These are phyloP conservation scores for Parazoanthus atlanticus DNA, from an alignment of 92 coral and sea anemone genomes.

Conservation along the genomic window DNA sequence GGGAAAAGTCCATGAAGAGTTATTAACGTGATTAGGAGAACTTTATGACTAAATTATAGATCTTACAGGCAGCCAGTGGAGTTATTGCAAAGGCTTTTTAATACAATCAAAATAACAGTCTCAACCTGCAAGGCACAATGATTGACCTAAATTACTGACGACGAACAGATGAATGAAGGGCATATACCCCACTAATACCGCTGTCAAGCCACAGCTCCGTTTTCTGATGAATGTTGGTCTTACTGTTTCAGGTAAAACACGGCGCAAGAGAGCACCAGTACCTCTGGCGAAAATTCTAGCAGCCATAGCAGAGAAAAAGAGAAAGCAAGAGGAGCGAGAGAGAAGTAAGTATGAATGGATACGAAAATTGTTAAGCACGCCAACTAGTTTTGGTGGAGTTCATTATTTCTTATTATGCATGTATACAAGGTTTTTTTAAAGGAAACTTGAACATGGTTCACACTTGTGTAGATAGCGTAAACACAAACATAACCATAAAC, in stretches of 20 bases:
- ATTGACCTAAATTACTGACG: too few species aligned
- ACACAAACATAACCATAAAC: too few species aligned
- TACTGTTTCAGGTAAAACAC: conserved; percentile 1
- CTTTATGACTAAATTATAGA: too few species aligned
- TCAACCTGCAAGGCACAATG: too few species aligned
- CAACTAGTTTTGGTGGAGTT: neutral
- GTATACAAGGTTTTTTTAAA: neutral
- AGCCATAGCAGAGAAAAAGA: conserved; percentile 19
- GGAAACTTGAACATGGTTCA: too few species aligned
- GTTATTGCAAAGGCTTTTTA: too few species aligned
- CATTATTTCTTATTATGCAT: neutral
- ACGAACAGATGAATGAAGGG: too few species aligned
- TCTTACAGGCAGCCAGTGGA: too few species aligned
- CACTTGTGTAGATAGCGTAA: too few species aligned
- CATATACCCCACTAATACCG: neutral
- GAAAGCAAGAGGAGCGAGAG: conserved; percentile 1
- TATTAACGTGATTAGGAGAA: too few species aligned
- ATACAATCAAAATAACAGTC: too few species aligned
- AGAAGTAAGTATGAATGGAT: neutral
- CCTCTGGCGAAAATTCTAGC: conserved; percentile 11
- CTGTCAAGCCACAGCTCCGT: neutral
- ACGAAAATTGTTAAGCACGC: neutral
- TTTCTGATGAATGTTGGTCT: neutral
- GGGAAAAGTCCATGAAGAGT: too few species aligned
- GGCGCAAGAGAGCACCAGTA: neutral